Percentiles rank a stretch among this genome's conserved stretches.
phyloP scores from a whole-genome alignment of 2,888 invertebrate species.

The Orthosia gothica region DNA sequence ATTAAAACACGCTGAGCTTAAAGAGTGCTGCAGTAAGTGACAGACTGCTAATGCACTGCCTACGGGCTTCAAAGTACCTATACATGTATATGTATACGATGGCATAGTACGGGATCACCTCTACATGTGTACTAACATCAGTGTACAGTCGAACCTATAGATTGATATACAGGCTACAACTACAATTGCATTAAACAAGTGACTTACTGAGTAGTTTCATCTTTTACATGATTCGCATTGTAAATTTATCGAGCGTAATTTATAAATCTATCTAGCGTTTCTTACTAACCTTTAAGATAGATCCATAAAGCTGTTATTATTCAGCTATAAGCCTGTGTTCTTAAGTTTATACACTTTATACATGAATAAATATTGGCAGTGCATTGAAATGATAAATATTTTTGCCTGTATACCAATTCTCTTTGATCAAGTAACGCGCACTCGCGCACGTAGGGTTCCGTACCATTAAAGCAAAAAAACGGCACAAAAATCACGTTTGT shows the following conservation, averaged over 20 bases:
- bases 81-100: too few species aligned
- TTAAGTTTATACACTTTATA: not conserved
- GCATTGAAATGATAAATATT: not conserved
- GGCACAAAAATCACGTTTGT: too few species aligned
- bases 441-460: too few species aligned
- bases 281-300: not conserved
- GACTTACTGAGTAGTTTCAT: not conserved
- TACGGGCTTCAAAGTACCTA: not conserved
- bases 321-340: not conserved
- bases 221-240: not conserved
- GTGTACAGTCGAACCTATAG: not conserved
- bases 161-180: not conserved
- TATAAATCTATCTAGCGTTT: too few species aligned
- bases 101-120: too few species aligned
- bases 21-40: slow-evolving; percentile 29
- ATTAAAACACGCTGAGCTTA: slow-evolving; percentile 17
- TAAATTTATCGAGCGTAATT: too few species aligned
- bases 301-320: not conserved
- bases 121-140: not conserved
- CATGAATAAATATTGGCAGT: not conserved
- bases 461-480: too few species aligned
- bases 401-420: not conserved
- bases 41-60: slow-evolving; percentile 43
- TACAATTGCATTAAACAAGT: not conserved
- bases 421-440: too few species aligned